Percentiles rank a stretch among this genome's conserved stretches.
phyloP scores from a whole-genome alignment of 2,113 vertebrate species.

The Heliornis fulica region DNA sequence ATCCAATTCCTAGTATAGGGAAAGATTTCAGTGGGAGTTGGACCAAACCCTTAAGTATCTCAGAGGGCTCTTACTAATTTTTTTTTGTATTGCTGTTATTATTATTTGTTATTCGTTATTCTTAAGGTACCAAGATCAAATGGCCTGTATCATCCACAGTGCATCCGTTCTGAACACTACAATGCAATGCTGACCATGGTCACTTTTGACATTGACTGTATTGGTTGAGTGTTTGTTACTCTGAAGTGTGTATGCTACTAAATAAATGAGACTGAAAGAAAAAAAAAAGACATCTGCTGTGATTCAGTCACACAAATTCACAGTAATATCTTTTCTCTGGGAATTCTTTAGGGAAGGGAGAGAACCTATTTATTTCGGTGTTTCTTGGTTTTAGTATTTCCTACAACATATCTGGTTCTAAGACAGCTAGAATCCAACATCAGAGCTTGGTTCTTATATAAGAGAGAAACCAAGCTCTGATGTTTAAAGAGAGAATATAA shows the following conservation, averaged over 20 bases:
- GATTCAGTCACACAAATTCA: background rate
- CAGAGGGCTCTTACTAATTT: constrained; percentile 36
- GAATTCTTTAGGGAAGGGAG: background rate
- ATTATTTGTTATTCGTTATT: constrained; percentile 49
- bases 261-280: constrained; percentile 65
- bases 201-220: constrained; percentile 62
- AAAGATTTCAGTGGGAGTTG: constrained; percentile 7
- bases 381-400: background rate
- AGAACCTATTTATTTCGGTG: background rate
- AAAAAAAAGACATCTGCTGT: background rate
- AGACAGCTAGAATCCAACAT: background rate
- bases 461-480: no score
- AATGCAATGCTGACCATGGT: constrained; percentile 61
- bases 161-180: constrained; percentile 69
- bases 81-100: constrained; percentile 29
- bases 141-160: constrained; percentile 39
- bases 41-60: constrained; percentile 29
- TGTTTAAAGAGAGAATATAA: no score
- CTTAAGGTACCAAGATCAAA: constrained; percentile 46
- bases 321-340: background rate
- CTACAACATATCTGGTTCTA: background rate
- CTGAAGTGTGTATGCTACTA: constrained; percentile 60
- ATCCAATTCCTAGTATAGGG: background rate
- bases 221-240: constrained; percentile 60
- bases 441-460: background rate